Base-by-base conservation (phyloP, 2,888 invertebrate species). In the Salpingus planirostris region DNA sequence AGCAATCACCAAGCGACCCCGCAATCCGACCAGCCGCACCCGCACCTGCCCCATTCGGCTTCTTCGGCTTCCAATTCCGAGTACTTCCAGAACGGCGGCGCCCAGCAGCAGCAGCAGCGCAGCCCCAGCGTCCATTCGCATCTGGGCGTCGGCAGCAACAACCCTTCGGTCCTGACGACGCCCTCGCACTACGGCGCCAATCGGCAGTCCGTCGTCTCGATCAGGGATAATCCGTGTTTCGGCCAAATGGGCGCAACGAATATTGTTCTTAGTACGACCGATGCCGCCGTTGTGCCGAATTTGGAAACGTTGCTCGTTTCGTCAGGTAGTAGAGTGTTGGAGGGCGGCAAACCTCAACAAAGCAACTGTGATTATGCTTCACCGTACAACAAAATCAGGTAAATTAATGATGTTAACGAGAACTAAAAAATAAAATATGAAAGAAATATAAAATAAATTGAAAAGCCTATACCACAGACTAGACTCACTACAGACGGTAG, bases 51-150 rank as follows among this genome's bases (percentile, higher is more conserved):
- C 60, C 63, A 50, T 18, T 53, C 55, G 13, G 42, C 46, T 21
- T 53, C 55, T 15, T 45, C 47, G 40, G 50, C 33, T 31, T 37
- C 47, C 25, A 27, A 36, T 13, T 38, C 43, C 24, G 42, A 42
- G 22, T 64, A 61, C 18, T n/a, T n/a, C n/a, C n/a, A n/a, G n/a
- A 18, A 18, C 8, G 5, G 5, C 5, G 18, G 8, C 5, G 5
- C 8, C 47, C 58, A 51, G 43, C 55, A 57, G 33, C 33, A 46
- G 15, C 34, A 42, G 10, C 46, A 50, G 15, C 57, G 49, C 15
- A 59, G 57, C 44, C 58, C 61, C 28, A 54, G 54, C 33, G 45
- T 56, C 33, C 47, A 61, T 46, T 53, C 55, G 3, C 50, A 54
- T 31, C 35, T 48, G 12, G 48, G 44, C 25, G 41, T 25, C n/a